Base-by-base conservation (phyloP, 2,113 vertebrate genomes). In the Entelurus aequoreus region DNA sequence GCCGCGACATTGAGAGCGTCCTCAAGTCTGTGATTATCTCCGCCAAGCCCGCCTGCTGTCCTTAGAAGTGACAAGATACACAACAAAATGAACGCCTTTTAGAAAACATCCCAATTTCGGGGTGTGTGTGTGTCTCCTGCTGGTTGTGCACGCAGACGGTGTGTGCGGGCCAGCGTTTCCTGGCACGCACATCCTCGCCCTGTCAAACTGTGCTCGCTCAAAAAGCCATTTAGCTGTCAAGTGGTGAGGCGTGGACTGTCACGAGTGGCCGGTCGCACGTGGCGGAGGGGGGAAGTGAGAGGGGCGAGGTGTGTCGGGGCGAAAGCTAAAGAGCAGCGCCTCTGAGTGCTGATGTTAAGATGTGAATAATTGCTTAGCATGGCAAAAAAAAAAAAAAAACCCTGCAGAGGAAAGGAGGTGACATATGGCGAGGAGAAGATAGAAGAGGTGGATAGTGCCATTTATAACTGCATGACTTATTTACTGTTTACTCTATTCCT, bases 1-100 rank as follows among this genome's bases (percentile, higher is more conserved):
- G 74, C 64, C 36, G 40, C 63, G 19, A 84, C 84, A 87, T 84
- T 83, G 77, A 64, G 56, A 73, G 69, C 66, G 66, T 66, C 72
- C 75, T 67, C 49, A 59, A 63, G 72, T 49, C n/a, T 58, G 68
- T 72, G 82, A 82, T 80, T 82, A 74, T 77, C 70, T 76, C 54
- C 52, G 10, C 46, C 47, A 51, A 36, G 28, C 65, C 47, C 48
- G 40, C 21, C 65, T 28, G 28, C 57, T 16, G 16, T 57, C 54
- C 69, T 46, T 12, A 12, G 5, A 53, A 47, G 72, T 61, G 44
- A 74, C 58, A 35, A 62, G 52, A 76, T 55, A 46, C 28, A 48
- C 10, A 48, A 54, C 11, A 37, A 49, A 52, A 35, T 64, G 9
- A 67, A 54, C 46, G 50, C 60, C 48, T 58, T n/a, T 9, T 14